These are phyloP conservation scores for Sphaeramia orbicularis DNA, from an alignment of 2,797 vertebrate species.

Conservation along the genomic window DNA sequence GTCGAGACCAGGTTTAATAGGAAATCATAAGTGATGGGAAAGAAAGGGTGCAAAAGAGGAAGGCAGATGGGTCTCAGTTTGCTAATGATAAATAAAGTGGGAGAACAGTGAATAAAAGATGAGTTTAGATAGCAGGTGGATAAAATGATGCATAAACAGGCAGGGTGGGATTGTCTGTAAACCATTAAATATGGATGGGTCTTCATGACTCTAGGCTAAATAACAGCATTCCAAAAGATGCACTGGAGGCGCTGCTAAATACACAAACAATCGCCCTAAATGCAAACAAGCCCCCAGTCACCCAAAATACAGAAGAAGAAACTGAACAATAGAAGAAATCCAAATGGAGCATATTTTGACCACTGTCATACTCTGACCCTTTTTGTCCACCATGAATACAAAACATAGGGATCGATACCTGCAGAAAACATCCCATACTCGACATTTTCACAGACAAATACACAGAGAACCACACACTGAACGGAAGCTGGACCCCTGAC, in stretches of 20 bases:
- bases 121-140: conserved; percentile 64
- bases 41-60: conserved; percentile 27
- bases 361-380: too few species aligned
- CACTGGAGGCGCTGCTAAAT: conserved; percentile 52
- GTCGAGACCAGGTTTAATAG: conserved; percentile 32
- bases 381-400: neutral
- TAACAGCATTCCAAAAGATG: conserved; percentile 70
- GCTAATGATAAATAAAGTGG: conserved; percentile 69
- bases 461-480: conserved; percentile 15
- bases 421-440: conserved; percentile 5
- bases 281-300: conserved; percentile 33
- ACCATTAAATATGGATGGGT: conserved; percentile 74
- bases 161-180: conserved; percentile 63
- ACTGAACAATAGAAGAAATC: neutral
- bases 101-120: conserved; percentile 75
- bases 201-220: conserved; percentile 57
- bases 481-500: conserved; percentile 62
- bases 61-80: conserved; percentile 57
- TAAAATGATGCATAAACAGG: conserved; percentile 70
- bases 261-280: conserved; percentile 60
- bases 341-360: neutral
- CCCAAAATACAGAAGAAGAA: neutral
- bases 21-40: conserved; percentile 19
- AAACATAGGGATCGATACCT: neutral
- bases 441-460: neutral